Percentiles rank a stretch among this genome's conserved stretches.
Evolutionary conservation across 2,888 invertebrate species (phyloP).

Genomic region (Trissolcus japonicus): DNA sequence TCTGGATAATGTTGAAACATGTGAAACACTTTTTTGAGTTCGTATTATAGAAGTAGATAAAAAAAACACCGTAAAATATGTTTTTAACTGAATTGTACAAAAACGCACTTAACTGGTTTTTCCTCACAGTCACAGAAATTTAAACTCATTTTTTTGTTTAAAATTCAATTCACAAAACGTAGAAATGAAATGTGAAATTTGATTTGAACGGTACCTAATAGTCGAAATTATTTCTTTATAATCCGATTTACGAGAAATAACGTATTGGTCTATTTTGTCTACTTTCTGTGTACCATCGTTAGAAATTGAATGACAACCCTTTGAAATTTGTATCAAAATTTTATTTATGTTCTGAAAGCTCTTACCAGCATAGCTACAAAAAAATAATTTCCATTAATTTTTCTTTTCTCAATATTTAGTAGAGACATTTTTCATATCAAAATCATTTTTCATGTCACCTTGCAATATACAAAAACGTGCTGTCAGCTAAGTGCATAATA

Average conservation of each 20-base stretch:
- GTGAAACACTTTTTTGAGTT: too few species aligned
- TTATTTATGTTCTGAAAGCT: conserved; percentile 25
- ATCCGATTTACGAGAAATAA: conserved; percentile 28
- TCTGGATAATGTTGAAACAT: too few species aligned
- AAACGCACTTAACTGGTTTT: too few species aligned
- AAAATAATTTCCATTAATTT: too few species aligned
- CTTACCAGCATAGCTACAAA: conserved; percentile 30
- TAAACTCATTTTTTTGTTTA: background rate
- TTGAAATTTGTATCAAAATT: conserved; percentile 12
- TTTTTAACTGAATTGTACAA: too few species aligned
- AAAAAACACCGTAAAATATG: too few species aligned
- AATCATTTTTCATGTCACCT: conserved; percentile 21
- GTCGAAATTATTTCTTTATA: conserved; percentile 17
- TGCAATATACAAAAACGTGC: conserved; percentile 27
- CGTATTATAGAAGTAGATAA: too few species aligned
- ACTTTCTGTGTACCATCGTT: conserved; percentile 26
- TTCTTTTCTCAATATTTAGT: too few species aligned
- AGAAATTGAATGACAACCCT: conserved; percentile 21
- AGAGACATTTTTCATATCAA: background rate
- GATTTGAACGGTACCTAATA: conserved; percentile 12
- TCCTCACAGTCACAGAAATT: too few species aligned
- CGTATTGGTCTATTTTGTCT: conserved; percentile 12
- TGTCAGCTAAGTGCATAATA: conserved; percentile 43
- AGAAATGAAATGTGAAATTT: conserved; percentile 3
- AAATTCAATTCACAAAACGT: background rate